Percentiles rank a stretch among this genome's conserved stretches.
These are phyloP conservation scores for Camponotus floridanus DNA, from an alignment of 1,140 invertebrate genomes.

Conservation along the genomic window DNA sequence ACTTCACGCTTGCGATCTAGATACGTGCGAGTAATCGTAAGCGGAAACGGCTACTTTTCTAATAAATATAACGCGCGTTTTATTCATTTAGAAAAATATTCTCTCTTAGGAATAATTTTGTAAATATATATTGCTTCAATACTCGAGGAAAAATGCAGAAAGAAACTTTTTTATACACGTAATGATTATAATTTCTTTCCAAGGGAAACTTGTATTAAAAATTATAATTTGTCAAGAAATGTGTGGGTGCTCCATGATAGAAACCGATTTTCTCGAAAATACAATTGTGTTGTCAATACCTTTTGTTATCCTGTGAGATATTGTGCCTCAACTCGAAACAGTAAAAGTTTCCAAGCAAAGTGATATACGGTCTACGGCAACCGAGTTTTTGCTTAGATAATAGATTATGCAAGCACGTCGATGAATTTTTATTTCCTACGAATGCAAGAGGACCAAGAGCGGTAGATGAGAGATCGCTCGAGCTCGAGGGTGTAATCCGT, in stretches of 20 bases:
- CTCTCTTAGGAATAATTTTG: not conserved
- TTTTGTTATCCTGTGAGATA: not conserved
- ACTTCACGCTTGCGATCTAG: not conserved
- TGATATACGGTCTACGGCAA: not conserved
- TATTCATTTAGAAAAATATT: not conserved
- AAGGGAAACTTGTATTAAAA: too few relatives aligned
- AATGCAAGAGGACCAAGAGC: not conserved
- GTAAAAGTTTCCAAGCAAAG: conserved; percentile 46
- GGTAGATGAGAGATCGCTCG: conserved; percentile 33
- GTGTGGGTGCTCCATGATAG: too few relatives aligned
- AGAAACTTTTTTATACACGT: not conserved
- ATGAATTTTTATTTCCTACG: conserved; percentile 44
- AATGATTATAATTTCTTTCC: not conserved
- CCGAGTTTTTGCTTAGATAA: conserved; percentile 18
- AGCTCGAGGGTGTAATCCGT: conserved; percentile 47
- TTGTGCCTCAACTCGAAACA: conserved; percentile 9
- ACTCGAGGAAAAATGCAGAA: not conserved
- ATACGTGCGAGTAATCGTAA: not conserved
- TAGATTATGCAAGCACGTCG: conserved; percentile 39
- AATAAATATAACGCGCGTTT: not conserved
- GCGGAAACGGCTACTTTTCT: not conserved
- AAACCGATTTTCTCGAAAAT: not conserved
- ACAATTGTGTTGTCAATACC: conserved; percentile 10
- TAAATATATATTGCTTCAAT: not conserved
- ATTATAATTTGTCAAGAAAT: not conserved